Evolutionary conservation across 37 sponge, comb jelly and placozoan genomes (phyloP).

Genomic region (Theonella swinhoei): DNA sequence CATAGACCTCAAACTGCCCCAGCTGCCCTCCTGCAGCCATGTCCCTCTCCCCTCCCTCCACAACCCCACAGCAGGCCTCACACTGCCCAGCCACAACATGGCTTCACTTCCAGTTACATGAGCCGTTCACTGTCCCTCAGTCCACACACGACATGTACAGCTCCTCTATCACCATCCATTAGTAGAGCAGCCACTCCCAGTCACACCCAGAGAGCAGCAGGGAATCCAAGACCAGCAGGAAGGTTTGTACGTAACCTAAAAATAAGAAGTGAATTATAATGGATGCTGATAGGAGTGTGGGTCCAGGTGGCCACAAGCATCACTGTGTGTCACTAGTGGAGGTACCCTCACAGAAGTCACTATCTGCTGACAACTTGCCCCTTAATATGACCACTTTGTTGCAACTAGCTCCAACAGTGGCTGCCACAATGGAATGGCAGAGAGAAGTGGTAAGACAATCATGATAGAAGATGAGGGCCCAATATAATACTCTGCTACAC

Average conservation of each 20-base stretch:
- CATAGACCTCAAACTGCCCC: not conserved
- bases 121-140: constrained; percentile 5
- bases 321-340: not conserved
- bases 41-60: not conserved
- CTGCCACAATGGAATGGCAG: constrained; percentile 45
- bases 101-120: constrained; percentile 30
- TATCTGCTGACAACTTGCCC: not conserved
- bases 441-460: constrained; percentile 29
- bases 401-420: constrained; percentile 31
- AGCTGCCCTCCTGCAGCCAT: not conserved
- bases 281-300: not conserved
- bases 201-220: no score
- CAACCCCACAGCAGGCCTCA: not conserved
- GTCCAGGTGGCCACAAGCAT: not conserved
- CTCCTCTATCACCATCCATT: not conserved
- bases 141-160: not conserved
- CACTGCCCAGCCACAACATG: not conserved
- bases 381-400: constrained; percentile 15
- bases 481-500: no score
- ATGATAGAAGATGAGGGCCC: not conserved
- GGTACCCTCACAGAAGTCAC: not conserved
- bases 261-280: no score
- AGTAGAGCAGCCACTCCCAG: not conserved
- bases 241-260: no score
- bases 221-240: no score